Evolutionary conservation across 2,113 vertebrate species (phyloP), one percentile per base, ranked within the genome.

Genomic region (Capricornis sumatraensis): DNA sequence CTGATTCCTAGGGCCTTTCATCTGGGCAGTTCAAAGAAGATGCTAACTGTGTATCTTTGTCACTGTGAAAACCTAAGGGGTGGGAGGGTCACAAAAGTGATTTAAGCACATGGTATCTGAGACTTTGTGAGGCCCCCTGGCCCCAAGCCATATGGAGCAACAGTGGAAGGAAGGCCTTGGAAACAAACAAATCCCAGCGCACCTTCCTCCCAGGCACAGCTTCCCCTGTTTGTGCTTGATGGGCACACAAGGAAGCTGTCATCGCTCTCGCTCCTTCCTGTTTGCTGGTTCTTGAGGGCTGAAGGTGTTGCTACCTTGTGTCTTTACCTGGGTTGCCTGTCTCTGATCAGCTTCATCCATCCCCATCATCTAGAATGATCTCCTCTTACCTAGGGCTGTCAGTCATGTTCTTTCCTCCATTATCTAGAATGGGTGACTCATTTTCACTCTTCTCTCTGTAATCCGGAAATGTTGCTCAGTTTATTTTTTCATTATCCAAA

Each of bases 161-260:
- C 27, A 36, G 58, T 81, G 45, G 55, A 94, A 94, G 45, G 50
- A 79, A 94, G 43, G 45, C 17, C 21, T 74, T 89, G 30, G 82
- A 58, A 83, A 81, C 89, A 89, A 92, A 94, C 45, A 89, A 76
- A 23, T 11, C 58, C 36, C 14, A 74, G 92, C 17, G 19, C 17
- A 27, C 28, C 50, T 64, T 40, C 23, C 58, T 84, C 81, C 6
- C 30, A n/a, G 23, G 33, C 84, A 50, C 45, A 89, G 57, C 50
- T 95, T 95, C 55, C 79, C 92, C 67, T 88, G 74, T 88, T 94
- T 94, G 67, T 84, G 36, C 30, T 53, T 52, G 28, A 58, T 87
- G 74, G 57, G 17, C 82, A 86, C 40, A 45, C 33, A 36, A 79
- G 87, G 90, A 94, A 85, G 81, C 55, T 7, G 7, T 28, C 64